Evolutionary conservation across 30 jellyfish, hydroid and myxozoan species (phyloP), one percentile per base, ranked within the genome.

Genomic region (Chrysaora quinquecirrha): DNA sequence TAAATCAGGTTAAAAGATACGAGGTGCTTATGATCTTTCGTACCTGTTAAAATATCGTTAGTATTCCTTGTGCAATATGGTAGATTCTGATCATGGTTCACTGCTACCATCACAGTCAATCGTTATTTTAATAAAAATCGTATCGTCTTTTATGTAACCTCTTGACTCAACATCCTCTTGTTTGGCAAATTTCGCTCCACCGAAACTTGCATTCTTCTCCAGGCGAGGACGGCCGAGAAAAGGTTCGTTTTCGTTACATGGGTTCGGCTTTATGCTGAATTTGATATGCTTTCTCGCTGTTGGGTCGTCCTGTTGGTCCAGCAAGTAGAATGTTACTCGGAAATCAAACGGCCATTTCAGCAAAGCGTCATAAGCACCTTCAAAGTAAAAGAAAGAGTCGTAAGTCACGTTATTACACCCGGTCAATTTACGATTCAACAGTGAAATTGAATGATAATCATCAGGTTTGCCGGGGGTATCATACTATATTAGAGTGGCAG

Each of bases 201-300:
- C 99, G 83, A 94, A 94, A 76, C 97, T 87, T 2, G 99, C 99
- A 58, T 94, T 94, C 64, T 94, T 94, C 94, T 94, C 99, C 84
- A 94, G 83, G 29, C 86, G 68, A 33, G 99, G 99, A 18, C 91
- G 82, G 56, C 99, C 99, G 11, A 94, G 86, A 79, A 94, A 94
- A 0, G 99, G 97, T 56, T 82, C 96, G 89, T 94, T 94, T 12
- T 87, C 97, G 24, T 69, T 73, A 56, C 99, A 94, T 33, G 99
- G 99, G 58, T 94, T 94, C 77, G 99, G 99, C 68, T 94, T 94
- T 72, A 94, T 94, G 75, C 97, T 94, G 85, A 94, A 94, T 49
- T 83, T 87, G 67, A 87, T 71, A 86, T 94, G 99, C 32, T 83
- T 83, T 32, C 99, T 91, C 14, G 71, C 62, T 1, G 85, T 18